Base-by-base conservation (phyloP, 2,888 invertebrate species). In the Ptychoptera albimana region DNA sequence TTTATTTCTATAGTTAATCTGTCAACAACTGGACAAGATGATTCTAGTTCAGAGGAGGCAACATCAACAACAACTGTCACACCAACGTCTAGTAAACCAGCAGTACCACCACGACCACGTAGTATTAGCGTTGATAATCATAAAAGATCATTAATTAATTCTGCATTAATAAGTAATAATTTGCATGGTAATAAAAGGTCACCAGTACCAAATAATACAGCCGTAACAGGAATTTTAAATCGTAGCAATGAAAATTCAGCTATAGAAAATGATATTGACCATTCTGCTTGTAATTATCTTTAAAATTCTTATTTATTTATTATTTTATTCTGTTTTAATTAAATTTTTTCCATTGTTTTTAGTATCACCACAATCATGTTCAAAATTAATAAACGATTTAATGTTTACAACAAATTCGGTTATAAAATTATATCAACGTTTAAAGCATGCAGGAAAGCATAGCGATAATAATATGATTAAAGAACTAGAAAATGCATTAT, bases 41-140 rank as follows among this genome's bases (percentile, higher is more conserved):
- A 85, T 64, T 83, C 84, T 41, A 85, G 84, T 54, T 85, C 85
- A 0, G 86, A 86, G 57, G 80, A 81, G 54, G 66, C 68, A 7
- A 69, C 61, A 15, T 59, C 59, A 40, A 60, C 57, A 39, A 56
- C 55, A 35, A 55, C 53, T 38, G 56, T 52, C 39, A 23, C 23
- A 23, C 3, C 23, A 5, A 50, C 49, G 37, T 55, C 52, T 16
- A 67, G 62, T 43, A 74, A 76, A 54, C 76, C 77, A 2, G 69
- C 71, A 14, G 72, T 75, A 44, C 73, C 77, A 39, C 78, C 79
- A 11, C 66, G 83, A 47, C 77, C 78, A 1, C 63, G 80, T 42
- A 77, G 78, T 42, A 72, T 76, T 43, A 74, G 74, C 31, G 72
- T 75, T 9, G 82, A 82, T 23, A 23, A 23, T 55, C 72, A 74